A percentile compares a stretch with the other conserved stretches of the same genome.
Conservation (phyloP, 2,888 invertebrate genomes). For the Seira musarum region DNA sequence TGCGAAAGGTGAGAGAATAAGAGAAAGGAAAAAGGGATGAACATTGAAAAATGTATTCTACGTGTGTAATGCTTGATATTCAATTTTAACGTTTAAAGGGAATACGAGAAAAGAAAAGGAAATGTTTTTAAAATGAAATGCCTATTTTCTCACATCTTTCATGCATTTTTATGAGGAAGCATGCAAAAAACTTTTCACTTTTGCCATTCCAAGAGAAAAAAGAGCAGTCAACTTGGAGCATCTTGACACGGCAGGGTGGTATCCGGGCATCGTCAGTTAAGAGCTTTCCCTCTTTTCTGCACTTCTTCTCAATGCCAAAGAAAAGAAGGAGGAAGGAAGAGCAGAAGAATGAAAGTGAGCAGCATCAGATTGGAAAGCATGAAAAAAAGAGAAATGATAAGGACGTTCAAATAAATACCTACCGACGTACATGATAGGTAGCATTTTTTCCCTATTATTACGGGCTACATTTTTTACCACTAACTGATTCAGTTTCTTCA, state of each 20-base stretch:
- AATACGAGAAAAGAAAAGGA: neutral
- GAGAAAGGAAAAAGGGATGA: constrained; percentile 3
- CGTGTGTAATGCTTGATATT: constrained; percentile 28
- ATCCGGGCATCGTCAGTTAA: constrained; percentile 32
- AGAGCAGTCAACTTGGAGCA: constrained; percentile 8
- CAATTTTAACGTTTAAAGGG: neutral
- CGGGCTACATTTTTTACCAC: neutral
- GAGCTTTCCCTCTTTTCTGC: constrained; percentile 18
- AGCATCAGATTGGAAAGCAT: constrained; percentile 25
- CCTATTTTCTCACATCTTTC: constrained; percentile 55
- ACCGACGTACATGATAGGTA: neutral
- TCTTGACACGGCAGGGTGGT: constrained; percentile 26
- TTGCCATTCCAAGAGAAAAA: neutral
- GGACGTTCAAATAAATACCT: neutral
- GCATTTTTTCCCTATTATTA: neutral
- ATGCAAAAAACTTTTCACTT: neutral
- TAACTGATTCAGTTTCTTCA: neutral
- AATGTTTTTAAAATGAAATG: constrained; percentile 36
- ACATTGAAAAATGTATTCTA: constrained; percentile 41
- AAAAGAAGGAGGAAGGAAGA: constrained; percentile 32
- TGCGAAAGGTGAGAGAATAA: neutral
- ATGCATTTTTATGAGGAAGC: constrained; percentile 57
- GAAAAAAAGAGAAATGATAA: neutral
- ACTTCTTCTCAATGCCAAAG: constrained; percentile 11
- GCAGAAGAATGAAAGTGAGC: constrained; percentile 36